Conservation (phyloP, 2,797 vertebrate genomes). For the Thripadectes ignobilis region DNA sequence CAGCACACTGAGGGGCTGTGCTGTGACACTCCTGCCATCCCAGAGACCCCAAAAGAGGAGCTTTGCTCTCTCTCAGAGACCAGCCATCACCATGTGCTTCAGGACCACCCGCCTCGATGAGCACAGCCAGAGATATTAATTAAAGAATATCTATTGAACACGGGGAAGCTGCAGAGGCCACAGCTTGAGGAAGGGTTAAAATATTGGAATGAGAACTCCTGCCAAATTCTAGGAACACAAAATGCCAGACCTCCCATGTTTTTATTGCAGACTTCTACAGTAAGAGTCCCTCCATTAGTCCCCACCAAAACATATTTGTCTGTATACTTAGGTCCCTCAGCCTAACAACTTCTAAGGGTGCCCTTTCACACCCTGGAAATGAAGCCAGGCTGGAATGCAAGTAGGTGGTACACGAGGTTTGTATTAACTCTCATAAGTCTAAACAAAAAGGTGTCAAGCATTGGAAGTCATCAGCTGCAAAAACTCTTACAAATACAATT, state of each 20-base stretch:
- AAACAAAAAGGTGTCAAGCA: slow-evolving; percentile 32
- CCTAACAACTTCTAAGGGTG: background rate
- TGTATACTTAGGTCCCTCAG: background rate
- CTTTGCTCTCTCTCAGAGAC: background rate
- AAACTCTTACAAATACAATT: background rate
- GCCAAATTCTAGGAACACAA: background rate
- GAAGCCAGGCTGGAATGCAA: background rate
- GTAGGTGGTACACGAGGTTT: slow-evolving; percentile 17
- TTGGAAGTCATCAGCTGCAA: background rate
- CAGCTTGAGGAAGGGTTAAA: background rate
- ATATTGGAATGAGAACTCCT: background rate
- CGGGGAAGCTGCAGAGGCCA: background rate
- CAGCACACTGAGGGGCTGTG: background rate
- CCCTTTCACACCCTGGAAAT: background rate
- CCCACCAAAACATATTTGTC: background rate
- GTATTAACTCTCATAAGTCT: background rate
- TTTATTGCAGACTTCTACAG: background rate
- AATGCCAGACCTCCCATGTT: slow-evolving; percentile 32
- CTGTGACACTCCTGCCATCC: background rate
- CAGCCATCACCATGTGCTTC: background rate
- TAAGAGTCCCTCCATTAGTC: background rate
- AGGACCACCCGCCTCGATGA: background rate
- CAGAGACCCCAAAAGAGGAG: background rate
- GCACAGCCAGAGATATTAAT: background rate
- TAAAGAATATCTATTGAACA: background rate